phyloP scores from a whole-genome alignment of 2,797 vertebrate species.

The Anomalospiza imberbis region DNA sequence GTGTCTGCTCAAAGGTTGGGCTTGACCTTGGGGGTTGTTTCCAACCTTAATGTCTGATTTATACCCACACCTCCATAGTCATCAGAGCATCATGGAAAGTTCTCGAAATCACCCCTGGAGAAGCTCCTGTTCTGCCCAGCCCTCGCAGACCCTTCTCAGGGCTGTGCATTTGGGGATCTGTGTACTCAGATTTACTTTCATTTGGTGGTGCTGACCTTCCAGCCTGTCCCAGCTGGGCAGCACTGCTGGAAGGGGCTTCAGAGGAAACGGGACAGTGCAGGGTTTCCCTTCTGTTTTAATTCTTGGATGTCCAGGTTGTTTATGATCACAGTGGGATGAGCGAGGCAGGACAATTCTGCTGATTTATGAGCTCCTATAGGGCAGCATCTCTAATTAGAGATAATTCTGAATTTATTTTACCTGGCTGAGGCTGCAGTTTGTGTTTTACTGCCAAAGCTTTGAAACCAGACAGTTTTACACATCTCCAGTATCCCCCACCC shows the following conservation, averaged over 20 bases:
- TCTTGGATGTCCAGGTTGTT: background rate
- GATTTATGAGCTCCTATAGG: background rate
- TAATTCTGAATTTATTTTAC: background rate
- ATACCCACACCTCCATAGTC: rapidly evolving
- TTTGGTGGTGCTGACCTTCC: background rate
- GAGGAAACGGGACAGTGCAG: background rate
- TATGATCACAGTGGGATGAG: background rate
- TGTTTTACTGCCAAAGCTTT: background rate
- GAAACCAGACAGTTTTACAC: background rate
- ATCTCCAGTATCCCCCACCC: background rate
- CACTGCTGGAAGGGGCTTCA: background rate
- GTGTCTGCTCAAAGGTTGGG: background rate
- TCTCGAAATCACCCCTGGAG: background rate
- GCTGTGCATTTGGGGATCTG: background rate
- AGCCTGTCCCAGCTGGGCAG: background rate
- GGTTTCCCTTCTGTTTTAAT: no score
- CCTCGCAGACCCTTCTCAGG: background rate
- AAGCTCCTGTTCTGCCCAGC: background rate
- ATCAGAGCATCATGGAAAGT: background rate
- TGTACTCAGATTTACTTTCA: rapidly evolving
- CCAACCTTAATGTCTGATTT: background rate
- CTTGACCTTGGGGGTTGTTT: background rate
- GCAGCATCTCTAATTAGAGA: background rate
- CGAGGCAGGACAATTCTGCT: background rate
- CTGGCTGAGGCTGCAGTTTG: background rate